These are phyloP conservation scores for Rhea americana DNA, from an alignment of 2,113 vertebrate genomes.

Conservation along the genomic window DNA sequence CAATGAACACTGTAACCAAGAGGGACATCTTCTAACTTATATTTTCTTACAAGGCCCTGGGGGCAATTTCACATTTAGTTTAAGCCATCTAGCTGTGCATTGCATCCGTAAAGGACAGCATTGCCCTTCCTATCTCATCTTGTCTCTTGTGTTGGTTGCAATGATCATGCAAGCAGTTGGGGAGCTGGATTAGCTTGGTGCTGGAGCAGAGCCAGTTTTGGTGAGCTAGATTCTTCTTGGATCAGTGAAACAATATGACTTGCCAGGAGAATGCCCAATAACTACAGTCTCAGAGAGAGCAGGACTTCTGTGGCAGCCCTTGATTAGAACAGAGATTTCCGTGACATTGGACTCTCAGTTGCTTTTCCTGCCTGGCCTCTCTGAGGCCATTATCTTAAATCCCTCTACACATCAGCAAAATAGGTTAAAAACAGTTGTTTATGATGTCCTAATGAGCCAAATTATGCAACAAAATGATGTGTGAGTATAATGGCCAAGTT, in stretches of 20 bases:
- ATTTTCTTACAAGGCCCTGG: not conserved
- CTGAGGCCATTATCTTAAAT: not conserved
- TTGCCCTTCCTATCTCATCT: not conserved
- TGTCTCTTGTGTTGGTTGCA: not conserved
- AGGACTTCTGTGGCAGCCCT: not conserved
- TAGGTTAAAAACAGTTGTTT: not conserved
- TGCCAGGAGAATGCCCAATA: not conserved
- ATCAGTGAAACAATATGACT: not conserved
- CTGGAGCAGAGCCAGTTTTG: not conserved
- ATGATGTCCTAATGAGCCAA: not conserved
- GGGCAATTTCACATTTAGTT: not conserved
- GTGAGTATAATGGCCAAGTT: not conserved
- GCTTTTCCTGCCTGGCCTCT: not conserved
- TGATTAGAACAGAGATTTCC: not conserved
- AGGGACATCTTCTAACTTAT: not conserved
- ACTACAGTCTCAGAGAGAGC: not conserved
- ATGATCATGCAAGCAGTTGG: not conserved
- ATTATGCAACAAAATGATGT: not conserved
- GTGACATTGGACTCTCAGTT: not conserved
- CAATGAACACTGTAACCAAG: not conserved
- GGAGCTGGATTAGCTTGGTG: not conserved
- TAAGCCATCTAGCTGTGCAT: not conserved
- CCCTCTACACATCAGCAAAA: not conserved
- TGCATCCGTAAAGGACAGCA: not conserved
- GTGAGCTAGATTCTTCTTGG: not conserved